Evolutionary conservation across 2,797 vertebrate species (phyloP).

Genomic region (Knipowitschia caucasica): DNA sequence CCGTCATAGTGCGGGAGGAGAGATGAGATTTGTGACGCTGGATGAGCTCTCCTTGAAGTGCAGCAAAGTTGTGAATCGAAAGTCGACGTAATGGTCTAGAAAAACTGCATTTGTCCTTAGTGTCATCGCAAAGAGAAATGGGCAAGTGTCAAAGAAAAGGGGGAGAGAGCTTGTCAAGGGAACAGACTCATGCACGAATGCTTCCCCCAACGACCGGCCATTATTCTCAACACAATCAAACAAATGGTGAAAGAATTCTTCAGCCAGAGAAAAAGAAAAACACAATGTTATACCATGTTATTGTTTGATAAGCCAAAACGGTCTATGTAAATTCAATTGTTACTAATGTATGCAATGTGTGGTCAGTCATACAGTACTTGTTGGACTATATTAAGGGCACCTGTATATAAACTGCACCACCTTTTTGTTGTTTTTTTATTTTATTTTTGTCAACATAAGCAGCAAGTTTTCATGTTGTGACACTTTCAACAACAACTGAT

Average conservation of each 20-base stretch:
- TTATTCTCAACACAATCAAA: conserved; percentile 52
- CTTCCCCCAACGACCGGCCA: conserved; percentile 51
- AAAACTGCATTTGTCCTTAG: conserved; percentile 60
- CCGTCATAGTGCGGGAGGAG: conserved; percentile 63
- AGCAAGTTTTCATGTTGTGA: no score
- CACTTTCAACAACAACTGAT: no score
- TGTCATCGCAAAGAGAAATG: conserved; percentile 52
- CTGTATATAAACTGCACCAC: no score
- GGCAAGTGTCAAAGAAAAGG: conserved; percentile 36
- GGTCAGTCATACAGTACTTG: no score
- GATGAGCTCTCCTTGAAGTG: conserved; percentile 71
- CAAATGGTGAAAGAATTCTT: conserved; percentile 42
- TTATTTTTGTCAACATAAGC: no score
- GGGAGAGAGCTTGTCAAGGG: conserved; percentile 60
- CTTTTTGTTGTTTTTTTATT: no score
- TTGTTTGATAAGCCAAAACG: no score
- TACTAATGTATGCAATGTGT: no score
- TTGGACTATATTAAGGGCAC: no score
- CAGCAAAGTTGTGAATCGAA: conserved; percentile 72
- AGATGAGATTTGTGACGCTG: conserved; percentile 67
- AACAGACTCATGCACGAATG: conserved; percentile 49
- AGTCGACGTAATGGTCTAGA: conserved; percentile 66
- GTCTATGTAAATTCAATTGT: no score
- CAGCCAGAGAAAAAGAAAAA: no score
- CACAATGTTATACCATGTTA: no score